Evolutionary conservation across 2,888 invertebrate genomes (phyloP).

Genomic region (Andrena marginata): DNA sequence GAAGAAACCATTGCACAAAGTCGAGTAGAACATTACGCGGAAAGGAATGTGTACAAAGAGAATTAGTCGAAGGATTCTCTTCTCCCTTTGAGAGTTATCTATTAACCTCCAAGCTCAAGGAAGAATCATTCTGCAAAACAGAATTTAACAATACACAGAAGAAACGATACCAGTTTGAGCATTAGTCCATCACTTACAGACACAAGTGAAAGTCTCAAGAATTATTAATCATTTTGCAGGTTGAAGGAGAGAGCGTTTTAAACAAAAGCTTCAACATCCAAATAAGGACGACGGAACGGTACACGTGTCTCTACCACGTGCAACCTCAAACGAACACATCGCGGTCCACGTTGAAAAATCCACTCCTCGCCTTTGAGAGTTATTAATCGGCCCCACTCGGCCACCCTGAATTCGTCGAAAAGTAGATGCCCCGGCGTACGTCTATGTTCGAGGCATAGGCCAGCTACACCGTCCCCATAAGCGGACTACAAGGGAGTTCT

Average conservation of each 20-base stretch:
- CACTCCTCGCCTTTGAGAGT: neutral
- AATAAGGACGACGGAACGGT: no score
- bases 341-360: neutral
- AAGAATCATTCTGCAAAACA: neutral
- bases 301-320: neutral
- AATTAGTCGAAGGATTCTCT: neutral
- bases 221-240: no score
- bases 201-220: no score
- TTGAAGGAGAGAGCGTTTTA: no score
- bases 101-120: no score
- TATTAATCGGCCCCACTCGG: neutral
- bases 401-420: neutral
- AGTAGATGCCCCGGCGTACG: neutral
- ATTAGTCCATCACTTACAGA: no score
- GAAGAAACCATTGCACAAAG: neutral
- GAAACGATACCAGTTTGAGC: no score
- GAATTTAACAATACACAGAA: neutral
- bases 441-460: slow-evolving; percentile 6
- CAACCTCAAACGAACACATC: neutral
- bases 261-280: no score
- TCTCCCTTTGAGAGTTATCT: no score
- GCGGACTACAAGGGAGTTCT: slow-evolving; percentile 26
- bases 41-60: neutral
- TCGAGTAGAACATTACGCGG: neutral
- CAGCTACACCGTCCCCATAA: slow-evolving; percentile 1